These are phyloP conservation scores for Dione vanillae DNA, from an alignment of 2,888 invertebrate genomes.

Conservation along the genomic window DNA sequence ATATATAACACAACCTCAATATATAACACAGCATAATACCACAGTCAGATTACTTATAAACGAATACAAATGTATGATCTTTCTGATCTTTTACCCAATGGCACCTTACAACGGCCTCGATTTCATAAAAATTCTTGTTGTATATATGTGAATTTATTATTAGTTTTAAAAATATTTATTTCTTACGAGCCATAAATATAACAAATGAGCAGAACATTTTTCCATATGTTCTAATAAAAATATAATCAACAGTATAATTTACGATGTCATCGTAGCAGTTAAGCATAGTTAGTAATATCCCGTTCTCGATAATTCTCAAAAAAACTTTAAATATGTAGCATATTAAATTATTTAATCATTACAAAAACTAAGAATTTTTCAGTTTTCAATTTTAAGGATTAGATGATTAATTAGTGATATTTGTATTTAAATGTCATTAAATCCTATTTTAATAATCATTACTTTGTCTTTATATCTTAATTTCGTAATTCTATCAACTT, in stretches of 20 bases:
- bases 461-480: too few species aligned
- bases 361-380: too few species aligned
- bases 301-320: neutral
- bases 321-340: neutral
- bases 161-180: neutral
- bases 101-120: neutral
- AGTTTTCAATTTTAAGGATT: too few species aligned
- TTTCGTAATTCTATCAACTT: too few species aligned
- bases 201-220: neutral
- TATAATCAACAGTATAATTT: neutral
- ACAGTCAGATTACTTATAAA: neutral
- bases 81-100: neutral
- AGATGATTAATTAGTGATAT: too few species aligned
- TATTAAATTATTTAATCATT: neutral
- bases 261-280: neutral
- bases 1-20: neutral
- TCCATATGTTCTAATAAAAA: neutral
- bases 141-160: neutral
- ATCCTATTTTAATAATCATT: too few species aligned
- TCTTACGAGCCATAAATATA: neutral
- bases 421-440: too few species aligned
- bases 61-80: conserved; percentile 10
- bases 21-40: neutral
- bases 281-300: neutral
- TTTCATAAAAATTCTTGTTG: neutral